These are phyloP conservation scores for Gopherus flavomarginatus DNA, from an alignment of 2,113 vertebrate genomes.

Conservation along the genomic window DNA sequence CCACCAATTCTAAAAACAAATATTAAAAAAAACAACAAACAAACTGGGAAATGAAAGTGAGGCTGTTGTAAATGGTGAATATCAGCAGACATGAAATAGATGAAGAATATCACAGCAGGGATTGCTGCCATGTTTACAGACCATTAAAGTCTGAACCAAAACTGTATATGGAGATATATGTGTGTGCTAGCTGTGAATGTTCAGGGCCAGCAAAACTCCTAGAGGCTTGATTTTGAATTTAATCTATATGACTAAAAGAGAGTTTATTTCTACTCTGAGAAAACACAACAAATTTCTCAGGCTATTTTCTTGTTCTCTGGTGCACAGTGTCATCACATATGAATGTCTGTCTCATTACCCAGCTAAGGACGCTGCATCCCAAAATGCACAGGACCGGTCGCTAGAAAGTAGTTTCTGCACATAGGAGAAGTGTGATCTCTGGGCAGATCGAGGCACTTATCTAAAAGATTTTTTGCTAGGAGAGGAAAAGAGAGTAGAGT, in stretches of 20 bases:
- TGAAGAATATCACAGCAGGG: neutral
- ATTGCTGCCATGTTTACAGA: conserved; percentile 28
- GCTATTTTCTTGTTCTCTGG: neutral
- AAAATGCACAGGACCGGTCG: neutral
- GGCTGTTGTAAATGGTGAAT: neutral
- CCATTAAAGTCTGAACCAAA: conserved; percentile 8
- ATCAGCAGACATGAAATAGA: neutral
- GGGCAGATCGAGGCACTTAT: neutral
- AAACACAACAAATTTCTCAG: neutral
- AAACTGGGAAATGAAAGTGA: neutral
- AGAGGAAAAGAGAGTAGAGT: neutral
- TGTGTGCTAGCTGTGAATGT: neutral
- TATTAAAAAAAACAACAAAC: neutral
- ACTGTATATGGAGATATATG: conserved; percentile 7
- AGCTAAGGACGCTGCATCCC: neutral
- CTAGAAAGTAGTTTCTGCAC: neutral
- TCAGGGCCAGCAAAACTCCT: conserved; percentile 15
- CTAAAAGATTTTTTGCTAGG: neutral
- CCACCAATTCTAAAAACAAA: neutral
- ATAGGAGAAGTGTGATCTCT: neutral
- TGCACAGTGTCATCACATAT: neutral
- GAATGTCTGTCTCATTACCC: neutral
- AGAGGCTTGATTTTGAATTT: conserved; percentile 31
- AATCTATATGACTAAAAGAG: conserved; percentile 32
- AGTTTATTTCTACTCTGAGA: conserved; percentile 19